Evolutionary conservation across 1,140 invertebrate species (phyloP), one percentile per base, ranked within the genome.

Genomic region (fruit fly (Drosophila melanogaster)): DNA sequence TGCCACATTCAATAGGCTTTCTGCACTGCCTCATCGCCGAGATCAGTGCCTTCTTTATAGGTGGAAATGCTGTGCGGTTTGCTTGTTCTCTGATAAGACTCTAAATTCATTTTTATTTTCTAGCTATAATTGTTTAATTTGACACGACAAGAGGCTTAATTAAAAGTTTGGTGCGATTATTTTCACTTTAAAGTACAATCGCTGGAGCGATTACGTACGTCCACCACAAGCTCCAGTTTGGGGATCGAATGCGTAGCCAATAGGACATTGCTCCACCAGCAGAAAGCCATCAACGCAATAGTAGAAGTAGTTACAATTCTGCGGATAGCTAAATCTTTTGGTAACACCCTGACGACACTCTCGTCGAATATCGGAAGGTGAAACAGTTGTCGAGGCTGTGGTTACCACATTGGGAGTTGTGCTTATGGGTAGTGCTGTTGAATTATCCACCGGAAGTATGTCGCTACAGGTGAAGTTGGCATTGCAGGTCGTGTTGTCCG

Each of bases 241-340:
- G 7, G 43, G 33, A 37, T 75, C 50, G 64, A 75, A 92, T 17
- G 65, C 76, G 51, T 74, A 80, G 3, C 67, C 62, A 14, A 90
- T 17, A 15, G 91, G 91, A 53, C 91, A 92, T 41, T 91, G 81
- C 30, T 89, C 83, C 35, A 92, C 76, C 4, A 81, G 38, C 24
- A 92, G 67, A 69, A 60, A 87, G 5, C 91, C 91, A 17, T 81
- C 67, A 0, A 79, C 37, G 43, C 91, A 92, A 43, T 77, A 55
- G 15, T 81, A 91, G 44, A 81, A 92, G 19, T 91, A 92, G 46
- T 92, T 92, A 41, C 90, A 91, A 30, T 92, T 92, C 15, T 78
- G 76, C 6, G 91, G 79, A 61, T 81, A 92, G 11, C 50, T 56
- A 19, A 77, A 86, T 46, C 86, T 87, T 8, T 41, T 33, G 12